phyloP scores from a whole-genome alignment of 1,140 invertebrate species.

The Mamestra configurata region DNA sequence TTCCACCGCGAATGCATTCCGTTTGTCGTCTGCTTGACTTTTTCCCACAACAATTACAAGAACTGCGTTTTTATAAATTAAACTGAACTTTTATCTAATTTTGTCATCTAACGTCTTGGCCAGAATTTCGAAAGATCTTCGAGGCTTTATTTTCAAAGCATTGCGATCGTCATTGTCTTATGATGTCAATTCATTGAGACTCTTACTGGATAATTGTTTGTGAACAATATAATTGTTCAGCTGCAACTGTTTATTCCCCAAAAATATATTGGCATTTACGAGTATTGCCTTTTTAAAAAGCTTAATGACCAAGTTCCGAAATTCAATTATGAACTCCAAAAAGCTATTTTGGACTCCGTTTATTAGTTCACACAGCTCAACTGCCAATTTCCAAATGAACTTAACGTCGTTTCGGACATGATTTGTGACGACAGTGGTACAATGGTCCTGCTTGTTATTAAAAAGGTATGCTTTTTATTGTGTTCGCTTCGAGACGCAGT shows the following conservation, averaged over 20 bases:
- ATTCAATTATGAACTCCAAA: slow-evolving; percentile 1
- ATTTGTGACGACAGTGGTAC: slow-evolving; percentile 45
- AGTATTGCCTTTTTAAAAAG: not conserved
- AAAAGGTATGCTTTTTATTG: slow-evolving; percentile 48
- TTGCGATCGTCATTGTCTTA: no score
- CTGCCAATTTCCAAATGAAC: slow-evolving; percentile 41
- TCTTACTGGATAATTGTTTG: not conserved
- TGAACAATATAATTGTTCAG: not conserved
- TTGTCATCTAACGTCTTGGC: not conserved
- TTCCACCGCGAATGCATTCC: slow-evolving; percentile 37
- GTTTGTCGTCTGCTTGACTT: slow-evolving; percentile 30
- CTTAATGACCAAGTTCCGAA: not conserved
- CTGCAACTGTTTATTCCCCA: not conserved
- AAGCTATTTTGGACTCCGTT: slow-evolving; percentile 1
- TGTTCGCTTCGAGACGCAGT: slow-evolving; percentile 3
- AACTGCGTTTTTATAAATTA: not conserved
- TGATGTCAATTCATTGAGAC: not conserved
- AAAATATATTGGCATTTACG: not conserved
- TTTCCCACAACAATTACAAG: slow-evolving; percentile 51
- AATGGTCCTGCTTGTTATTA: slow-evolving; percentile 46
- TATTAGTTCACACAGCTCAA: slow-evolving; percentile 31
- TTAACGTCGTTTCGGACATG: slow-evolving; percentile 29
- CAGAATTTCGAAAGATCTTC: no score
- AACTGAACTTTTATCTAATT: not conserved
- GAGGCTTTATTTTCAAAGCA: no score